Percentiles rank a stretch among this genome's conserved stretches.
These are phyloP conservation scores for Strix uralensis DNA, from an alignment of 2,113 vertebrate genomes.

Conservation along the genomic window DNA sequence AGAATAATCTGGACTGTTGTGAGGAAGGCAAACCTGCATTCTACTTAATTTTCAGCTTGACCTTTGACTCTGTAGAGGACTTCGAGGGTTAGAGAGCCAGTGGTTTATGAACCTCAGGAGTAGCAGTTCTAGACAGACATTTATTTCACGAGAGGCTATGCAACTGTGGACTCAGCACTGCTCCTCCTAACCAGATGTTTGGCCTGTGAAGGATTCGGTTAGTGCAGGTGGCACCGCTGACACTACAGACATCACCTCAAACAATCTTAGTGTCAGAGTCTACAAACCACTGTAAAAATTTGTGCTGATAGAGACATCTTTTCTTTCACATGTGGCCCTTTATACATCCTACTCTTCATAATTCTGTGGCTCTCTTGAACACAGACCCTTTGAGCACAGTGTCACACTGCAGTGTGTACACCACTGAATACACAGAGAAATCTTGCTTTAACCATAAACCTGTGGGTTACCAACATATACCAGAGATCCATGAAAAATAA, in stretches of 20 bases:
- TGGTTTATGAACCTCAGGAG: background rate
- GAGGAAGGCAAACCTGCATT: background rate
- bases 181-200: background rate
- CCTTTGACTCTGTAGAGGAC: background rate
- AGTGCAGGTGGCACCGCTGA: background rate
- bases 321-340: background rate
- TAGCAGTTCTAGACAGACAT: background rate
- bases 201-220: background rate
- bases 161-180: background rate
- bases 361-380: background rate
- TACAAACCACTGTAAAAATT: background rate
- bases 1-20: background rate
- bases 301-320: background rate
- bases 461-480: background rate
- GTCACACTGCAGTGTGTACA: background rate
- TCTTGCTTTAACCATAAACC: background rate
- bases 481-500: background rate
- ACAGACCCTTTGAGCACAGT: background rate
- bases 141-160: background rate
- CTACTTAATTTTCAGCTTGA: background rate
- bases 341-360: background rate
- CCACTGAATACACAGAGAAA: background rate
- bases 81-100: background rate
- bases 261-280: background rate
- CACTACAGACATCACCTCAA: background rate